Percentiles rank a stretch among this genome's conserved stretches.
These are phyloP conservation scores for Drosophila flavopinicola DNA, from an alignment of 2,888 invertebrate genomes.

Conservation along the genomic window DNA sequence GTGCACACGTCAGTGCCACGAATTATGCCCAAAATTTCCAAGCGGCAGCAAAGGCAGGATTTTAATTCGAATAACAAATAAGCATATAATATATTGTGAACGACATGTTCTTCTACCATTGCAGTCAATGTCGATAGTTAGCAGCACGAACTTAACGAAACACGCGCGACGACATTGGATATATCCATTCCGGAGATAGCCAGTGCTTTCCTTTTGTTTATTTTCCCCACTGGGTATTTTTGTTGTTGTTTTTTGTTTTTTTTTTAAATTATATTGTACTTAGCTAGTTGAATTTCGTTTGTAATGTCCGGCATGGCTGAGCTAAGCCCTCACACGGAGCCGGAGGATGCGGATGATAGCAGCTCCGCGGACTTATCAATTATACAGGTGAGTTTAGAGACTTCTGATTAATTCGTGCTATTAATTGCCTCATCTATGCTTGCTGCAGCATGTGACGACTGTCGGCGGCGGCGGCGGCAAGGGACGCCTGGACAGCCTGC, in stretches of 20 bases:
- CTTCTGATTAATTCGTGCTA: no score
- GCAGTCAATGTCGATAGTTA: slow-evolving; percentile 74
- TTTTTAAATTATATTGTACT: slow-evolving; percentile 10
- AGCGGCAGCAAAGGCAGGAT: slow-evolving; percentile 7
- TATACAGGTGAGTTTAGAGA: slow-evolving; percentile 51
- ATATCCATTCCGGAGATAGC: slow-evolving; percentile 61
- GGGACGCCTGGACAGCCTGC: slow-evolving; percentile 57
- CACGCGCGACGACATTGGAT: slow-evolving; percentile 61
- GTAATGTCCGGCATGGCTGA: slow-evolving; percentile 26
- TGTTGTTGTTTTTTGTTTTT: slow-evolving; percentile 7
- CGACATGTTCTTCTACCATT: slow-evolving; percentile 33
- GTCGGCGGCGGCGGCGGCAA: slow-evolving; percentile 31
- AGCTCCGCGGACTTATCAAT: slow-evolving; percentile 50
- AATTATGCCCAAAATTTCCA: slow-evolving; percentile 39
- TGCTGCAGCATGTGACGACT: slow-evolving; percentile 10
- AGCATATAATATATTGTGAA: background rate
- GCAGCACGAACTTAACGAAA: slow-evolving; percentile 46
- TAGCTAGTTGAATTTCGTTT: slow-evolving; percentile 46
- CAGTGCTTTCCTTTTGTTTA: slow-evolving; percentile 38
- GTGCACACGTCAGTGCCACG: slow-evolving; percentile 76
- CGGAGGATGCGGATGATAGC: slow-evolving; percentile 48
- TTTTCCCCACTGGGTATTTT: slow-evolving; percentile 12
- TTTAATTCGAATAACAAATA: background rate
- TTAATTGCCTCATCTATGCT: no score
- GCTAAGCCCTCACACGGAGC: slow-evolving; percentile 37